Evolutionary conservation across 64 coral and sea anemone genomes (phyloP).

Genomic region (Montipora efflorescens): DNA sequence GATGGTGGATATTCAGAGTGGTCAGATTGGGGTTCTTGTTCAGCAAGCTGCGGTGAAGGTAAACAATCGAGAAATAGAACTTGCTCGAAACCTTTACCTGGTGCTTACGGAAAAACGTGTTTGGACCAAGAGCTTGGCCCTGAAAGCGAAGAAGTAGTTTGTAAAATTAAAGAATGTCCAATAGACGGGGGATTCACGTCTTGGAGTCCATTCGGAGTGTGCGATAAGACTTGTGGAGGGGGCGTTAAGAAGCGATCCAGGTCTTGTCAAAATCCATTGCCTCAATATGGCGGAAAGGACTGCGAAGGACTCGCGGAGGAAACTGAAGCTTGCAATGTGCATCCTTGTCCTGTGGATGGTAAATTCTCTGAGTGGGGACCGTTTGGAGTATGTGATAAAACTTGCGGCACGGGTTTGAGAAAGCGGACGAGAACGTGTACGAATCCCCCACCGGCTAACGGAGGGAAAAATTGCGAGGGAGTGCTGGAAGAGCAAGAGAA

Average conservation of each 20-base stretch:
- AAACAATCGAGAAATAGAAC: slow-evolving; percentile 41
- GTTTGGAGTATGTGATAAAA: slow-evolving; percentile 49
- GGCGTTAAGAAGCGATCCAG: slow-evolving; percentile 69
- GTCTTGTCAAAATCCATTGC: slow-evolving; percentile 77
- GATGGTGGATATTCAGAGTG: slow-evolving; percentile 35
- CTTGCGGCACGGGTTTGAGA: slow-evolving; percentile 48
- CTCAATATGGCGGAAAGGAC: slow-evolving; percentile 57
- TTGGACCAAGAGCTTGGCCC: slow-evolving; percentile 33
- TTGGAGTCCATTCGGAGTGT: slow-evolving; percentile 67
- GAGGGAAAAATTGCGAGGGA: slow-evolving; percentile 37
- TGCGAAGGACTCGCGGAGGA: slow-evolving; percentile 48
- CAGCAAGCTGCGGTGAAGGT: slow-evolving; percentile 42
- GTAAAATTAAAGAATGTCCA: slow-evolving; percentile 46
- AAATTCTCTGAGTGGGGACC: slow-evolving; percentile 48
- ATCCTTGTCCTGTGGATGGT: slow-evolving; percentile 64
- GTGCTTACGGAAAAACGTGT: slow-evolving; percentile 45
- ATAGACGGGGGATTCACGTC: slow-evolving; percentile 67
- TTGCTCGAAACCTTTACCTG: slow-evolving; percentile 46
- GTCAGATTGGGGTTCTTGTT: slow-evolving; percentile 54
- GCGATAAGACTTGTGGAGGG: slow-evolving; percentile 70
- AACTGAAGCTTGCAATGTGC: slow-evolving; percentile 42
- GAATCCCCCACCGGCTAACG: slow-evolving; percentile 44
- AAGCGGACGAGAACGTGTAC: slow-evolving; percentile 53
- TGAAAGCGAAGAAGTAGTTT: slow-evolving; percentile 16
- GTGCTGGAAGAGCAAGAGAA: not conserved